Conservation (phyloP, 37 sponge, comb jelly and placozoan genomes). For the Tethya wilhelma region DNA sequence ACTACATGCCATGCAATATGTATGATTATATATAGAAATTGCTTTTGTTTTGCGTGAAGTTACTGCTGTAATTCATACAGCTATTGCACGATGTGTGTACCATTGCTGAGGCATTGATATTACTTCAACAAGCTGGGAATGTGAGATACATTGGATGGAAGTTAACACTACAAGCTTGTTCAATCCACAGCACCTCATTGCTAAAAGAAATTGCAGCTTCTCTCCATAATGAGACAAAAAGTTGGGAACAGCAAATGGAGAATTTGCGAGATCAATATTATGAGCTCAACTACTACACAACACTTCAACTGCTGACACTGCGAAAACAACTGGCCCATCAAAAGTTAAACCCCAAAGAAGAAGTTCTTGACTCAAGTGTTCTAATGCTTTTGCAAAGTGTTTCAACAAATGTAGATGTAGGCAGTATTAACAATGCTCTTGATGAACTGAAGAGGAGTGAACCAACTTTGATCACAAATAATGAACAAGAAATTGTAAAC, state of each 20-base stretch:
- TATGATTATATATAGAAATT: no score
- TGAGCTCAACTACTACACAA: conserved; percentile 76
- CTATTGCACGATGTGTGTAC: conserved; percentile 38
- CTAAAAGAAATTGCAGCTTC: conserved; percentile 1
- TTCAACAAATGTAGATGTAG: conserved; percentile 25
- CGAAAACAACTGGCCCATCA: conserved; percentile 38
- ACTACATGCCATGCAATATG: no score
- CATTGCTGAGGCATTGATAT: conserved; percentile 48
- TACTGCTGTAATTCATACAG: no score
- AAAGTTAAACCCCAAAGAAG: neutral
- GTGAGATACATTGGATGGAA: conserved; percentile 44
- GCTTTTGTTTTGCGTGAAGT: no score
- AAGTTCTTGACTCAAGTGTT: neutral
- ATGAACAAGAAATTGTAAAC: neutral
- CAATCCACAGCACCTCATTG: neutral
- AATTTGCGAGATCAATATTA: conserved; percentile 56
- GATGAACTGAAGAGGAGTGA: neutral
- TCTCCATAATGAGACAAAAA: conserved; percentile 35
- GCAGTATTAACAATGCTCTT: neutral
- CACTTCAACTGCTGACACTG: conserved; percentile 59
- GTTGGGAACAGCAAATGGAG: conserved; percentile 40
- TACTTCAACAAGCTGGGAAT: conserved; percentile 55
- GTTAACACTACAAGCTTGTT: conserved; percentile 10
- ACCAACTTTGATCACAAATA: neutral
- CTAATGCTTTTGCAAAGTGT: conserved; percentile 44